Evolutionary conservation across 2,113 vertebrate genomes (phyloP).

Genomic region (Deroptyus accipitrinus): DNA sequence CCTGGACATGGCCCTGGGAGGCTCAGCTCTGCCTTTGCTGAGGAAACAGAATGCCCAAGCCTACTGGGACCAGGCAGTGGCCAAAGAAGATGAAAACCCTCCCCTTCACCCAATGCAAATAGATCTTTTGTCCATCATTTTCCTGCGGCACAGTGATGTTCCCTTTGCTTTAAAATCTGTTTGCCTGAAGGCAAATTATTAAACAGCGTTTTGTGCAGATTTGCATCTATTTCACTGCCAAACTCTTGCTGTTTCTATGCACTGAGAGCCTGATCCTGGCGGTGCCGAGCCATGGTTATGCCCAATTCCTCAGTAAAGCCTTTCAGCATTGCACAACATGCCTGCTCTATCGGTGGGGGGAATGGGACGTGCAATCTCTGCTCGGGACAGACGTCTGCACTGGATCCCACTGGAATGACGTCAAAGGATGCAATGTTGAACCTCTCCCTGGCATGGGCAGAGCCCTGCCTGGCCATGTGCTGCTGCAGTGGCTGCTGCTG

Average conservation of each 20-base stretch:
- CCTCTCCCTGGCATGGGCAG: background rate
- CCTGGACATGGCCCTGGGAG: rapidly evolving
- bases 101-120: background rate
- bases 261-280: background rate
- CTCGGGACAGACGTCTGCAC: constrained; percentile 30
- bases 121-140: background rate
- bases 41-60: background rate
- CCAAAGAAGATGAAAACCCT: background rate
- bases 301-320: background rate
- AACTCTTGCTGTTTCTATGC: background rate
- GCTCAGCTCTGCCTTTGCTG: background rate
- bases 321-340: background rate
- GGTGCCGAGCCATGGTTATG: background rate
- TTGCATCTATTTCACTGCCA: background rate
- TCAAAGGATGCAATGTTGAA: constrained; percentile 42
- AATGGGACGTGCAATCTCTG: background rate
- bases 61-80: background rate
- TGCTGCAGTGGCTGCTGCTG: background rate
- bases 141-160: background rate
- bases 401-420: constrained; percentile 33
- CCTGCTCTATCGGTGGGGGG: background rate
- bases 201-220: background rate
- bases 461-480: background rate
- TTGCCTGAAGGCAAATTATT: background rate
- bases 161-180: background rate